Evolutionary conservation across 2,888 invertebrate genomes (phyloP), one percentile per base, ranked within the genome.

Genomic region (Ischnura elegans): DNA sequence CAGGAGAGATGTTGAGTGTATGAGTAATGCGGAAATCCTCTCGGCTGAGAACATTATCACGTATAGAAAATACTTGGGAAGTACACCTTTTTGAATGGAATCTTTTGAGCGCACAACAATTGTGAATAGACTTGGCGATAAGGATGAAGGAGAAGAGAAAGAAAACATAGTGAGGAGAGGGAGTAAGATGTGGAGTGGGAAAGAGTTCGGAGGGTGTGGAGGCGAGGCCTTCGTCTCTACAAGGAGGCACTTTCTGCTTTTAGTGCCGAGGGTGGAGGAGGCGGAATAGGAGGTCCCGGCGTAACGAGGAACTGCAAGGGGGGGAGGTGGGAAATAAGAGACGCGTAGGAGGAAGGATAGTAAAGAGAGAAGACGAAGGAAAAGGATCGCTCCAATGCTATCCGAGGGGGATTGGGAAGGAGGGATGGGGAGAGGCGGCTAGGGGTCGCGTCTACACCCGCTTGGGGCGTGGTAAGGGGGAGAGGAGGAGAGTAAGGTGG

Each of bases 181-280:
- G 8, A 19, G 19, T 19, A 3, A 51, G 51, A 51, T n/a, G 61
- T 6, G 61, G n/a, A n/a, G 61, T 85, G 43, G 0, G 85, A 51
- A 51, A 51, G 51, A 51, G 51, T 13, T 51, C 6, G 51, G 51
- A 51, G 21, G 42, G 85, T 42, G 45, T 25, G 85, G 0, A 4
- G 86, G 86, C 4, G 45, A 45, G 46, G 61, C 36, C 36, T 55
- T 36, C 42, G 87, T 36, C 87, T 61, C 87, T 87, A 42, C 55
- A 87, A 90, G 90, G 90, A 61, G 66, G 90, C 90, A 90, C 90
- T 90, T 90, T 90, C 90, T 90, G 90, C 87, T 87, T 87, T 87
- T 87, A 87, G 87, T 55, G 42, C 55, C 55, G 87, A 46, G 45
- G 45, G 46, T 45, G 86, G 86, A 86, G 85, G 25, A n/a, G 29